Base-by-base conservation (phyloP, 1,140 invertebrate species). In the Phymorhynchus buccinoides region DNA sequence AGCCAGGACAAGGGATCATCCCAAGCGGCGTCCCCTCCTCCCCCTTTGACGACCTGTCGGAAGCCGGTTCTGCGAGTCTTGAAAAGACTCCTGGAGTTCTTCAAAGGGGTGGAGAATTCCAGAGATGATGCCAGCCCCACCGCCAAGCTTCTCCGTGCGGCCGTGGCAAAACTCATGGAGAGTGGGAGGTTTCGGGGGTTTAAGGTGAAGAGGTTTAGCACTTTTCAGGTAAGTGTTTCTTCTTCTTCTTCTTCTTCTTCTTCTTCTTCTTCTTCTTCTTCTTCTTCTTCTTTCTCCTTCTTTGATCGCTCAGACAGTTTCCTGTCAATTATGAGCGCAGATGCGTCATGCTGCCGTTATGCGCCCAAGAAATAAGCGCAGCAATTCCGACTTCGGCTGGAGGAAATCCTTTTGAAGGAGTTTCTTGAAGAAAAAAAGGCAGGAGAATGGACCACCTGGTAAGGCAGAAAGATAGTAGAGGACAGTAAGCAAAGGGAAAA, bases 171-270 rank as follows among this genome's bases (percentile, higher is more conserved):
- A 1, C 48, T 30, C 14, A 42, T 27, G 16, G 7, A n/a, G 1
- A 0, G 12, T 1, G 30, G 35, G 37, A 52, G 79, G 22, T 62
- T 22, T 7, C 16, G n/a, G 27, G 30, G 41, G 3, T 9, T 71
- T 2, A 18, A 44, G 39, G n/a, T 42, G 4, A n/a, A 68, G n/a
- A 83, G 42, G 37, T 83, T 83, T 71, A 71, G 18, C 39, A 83
- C 80, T 27, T 83, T 83, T 42, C 80, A 83, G 80, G 80, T 83
- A 39, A 6, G n/a, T 66, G 9, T 66, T 30, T 71, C 6, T 35
- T 71, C 18, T 4, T 71, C 68, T 32, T 22, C 68, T 32, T 22
- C 35, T 1, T 35, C 68, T 9, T 32, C 22, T 35, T 9, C 30
- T 37, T 71, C 30, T 35, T 35, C 68, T 9, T 22, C 30, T 35